phyloP scores from a whole-genome alignment of 2,888 invertebrate genomes.

The Boloria euphrosyne region DNA sequence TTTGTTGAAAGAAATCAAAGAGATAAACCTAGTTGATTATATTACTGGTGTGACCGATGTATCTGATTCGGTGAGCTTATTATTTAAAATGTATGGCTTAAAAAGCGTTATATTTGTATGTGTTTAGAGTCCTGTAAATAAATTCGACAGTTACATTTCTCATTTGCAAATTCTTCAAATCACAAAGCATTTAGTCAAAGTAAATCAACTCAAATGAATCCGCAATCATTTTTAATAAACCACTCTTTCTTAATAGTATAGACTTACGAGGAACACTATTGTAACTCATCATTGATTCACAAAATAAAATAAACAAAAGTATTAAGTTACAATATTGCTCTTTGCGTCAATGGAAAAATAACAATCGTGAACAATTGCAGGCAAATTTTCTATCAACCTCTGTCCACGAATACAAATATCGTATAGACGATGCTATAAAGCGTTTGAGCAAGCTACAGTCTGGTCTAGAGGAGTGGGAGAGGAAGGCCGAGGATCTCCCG shows the following conservation, averaged over 20 bases:
- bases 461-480: constrained; percentile 61
- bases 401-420: constrained; percentile 67
- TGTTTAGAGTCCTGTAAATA: not conserved
- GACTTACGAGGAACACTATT: no score
- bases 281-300: not conserved
- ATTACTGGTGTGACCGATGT: constrained; percentile 68
- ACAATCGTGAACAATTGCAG: constrained; percentile 46
- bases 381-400: constrained; percentile 72
- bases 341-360: not conserved
- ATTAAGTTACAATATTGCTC: not conserved
- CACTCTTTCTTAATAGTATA: no score
- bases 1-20: constrained; percentile 66
- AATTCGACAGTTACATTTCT: no score
- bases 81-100: not conserved
- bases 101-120: not conserved
- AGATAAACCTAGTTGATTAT: constrained; percentile 64
- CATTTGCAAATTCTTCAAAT: no score
- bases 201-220: not conserved
- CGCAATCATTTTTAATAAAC: no score
- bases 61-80: constrained; percentile 62
- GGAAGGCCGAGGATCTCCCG: constrained; percentile 70
- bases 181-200: not conserved
- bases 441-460: constrained; percentile 54
- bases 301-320: no score
- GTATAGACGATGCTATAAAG: constrained; percentile 57